A percentile compares a stretch with the other conserved stretches of the same genome.
These are phyloP conservation scores for Zygogramma bicolorata DNA, from an alignment of 2,888 invertebrate genomes.

Conservation along the genomic window DNA sequence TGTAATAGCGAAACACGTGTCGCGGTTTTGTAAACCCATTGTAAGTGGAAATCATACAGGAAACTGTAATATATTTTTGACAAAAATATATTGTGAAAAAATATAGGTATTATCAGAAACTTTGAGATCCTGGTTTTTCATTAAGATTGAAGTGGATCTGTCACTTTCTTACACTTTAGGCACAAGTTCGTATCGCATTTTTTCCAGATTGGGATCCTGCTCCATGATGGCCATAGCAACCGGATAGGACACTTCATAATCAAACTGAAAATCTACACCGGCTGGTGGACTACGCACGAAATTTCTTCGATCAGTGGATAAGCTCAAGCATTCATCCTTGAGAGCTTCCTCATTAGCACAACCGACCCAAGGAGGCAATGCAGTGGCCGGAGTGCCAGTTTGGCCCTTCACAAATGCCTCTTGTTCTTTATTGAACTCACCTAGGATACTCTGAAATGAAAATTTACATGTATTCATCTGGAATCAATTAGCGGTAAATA, in stretches of 20 bases:
- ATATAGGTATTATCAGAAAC: too few relatives aligned
- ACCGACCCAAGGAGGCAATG: slow-evolving; percentile 94
- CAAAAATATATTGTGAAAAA: too few relatives aligned
- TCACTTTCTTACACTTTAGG: slow-evolving; percentile 96
- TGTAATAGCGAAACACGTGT: too few relatives aligned
- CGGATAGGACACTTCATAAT: slow-evolving; percentile 92
- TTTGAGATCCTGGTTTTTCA: too few relatives aligned
- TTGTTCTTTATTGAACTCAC: slow-evolving; percentile 97
- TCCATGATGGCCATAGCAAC: slow-evolving; percentile 95
- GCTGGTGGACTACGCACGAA: slow-evolving; percentile 97
- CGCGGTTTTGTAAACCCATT: too few relatives aligned
- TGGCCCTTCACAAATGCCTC: slow-evolving; percentile 95
- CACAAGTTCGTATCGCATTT: slow-evolving; percentile 99
- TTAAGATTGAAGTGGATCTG: slow-evolving; percentile 56
- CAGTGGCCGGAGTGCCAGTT: slow-evolving; percentile 76
- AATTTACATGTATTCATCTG: neutral
- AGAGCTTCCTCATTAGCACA: slow-evolving; percentile 94
- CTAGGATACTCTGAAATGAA: slow-evolving; percentile 85
- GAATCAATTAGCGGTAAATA: neutral
- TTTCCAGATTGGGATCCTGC: slow-evolving; percentile 95
- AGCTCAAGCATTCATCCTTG: slow-evolving; percentile 94
- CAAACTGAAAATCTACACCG: slow-evolving; percentile 95
- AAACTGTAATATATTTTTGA: too few relatives aligned
- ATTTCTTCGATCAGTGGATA: slow-evolving; percentile 95
- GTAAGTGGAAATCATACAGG: too few relatives aligned